Evolutionary conservation across 2,797 vertebrate species (phyloP).

Genomic region (Eulemur mongoz): DNA sequence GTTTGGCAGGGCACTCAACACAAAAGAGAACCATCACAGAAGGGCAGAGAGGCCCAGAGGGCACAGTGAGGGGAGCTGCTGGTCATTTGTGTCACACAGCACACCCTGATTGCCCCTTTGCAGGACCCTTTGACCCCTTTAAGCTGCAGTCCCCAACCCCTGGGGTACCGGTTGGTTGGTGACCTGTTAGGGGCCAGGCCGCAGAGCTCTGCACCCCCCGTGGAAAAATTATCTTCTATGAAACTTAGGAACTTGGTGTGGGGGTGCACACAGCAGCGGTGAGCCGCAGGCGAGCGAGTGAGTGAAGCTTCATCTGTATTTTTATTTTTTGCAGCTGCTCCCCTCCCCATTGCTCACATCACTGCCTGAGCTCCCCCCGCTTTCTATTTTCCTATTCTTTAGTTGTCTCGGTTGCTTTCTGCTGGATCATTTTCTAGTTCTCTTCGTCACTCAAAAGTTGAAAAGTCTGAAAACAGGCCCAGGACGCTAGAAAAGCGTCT

Average conservation of each 20-base stretch:
- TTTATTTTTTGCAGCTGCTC: too few relatives aligned
- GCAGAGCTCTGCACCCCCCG: too few relatives aligned
- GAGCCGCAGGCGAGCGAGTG: too few relatives aligned
- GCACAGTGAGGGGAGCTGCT: not conserved
- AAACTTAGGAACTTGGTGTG: too few relatives aligned
- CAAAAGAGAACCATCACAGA: not conserved
- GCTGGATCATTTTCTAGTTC: slow-evolving; percentile 10
- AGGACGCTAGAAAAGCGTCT: not conserved
- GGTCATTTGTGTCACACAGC: not conserved
- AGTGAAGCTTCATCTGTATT: too few relatives aligned
- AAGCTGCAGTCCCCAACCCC: not conserved
- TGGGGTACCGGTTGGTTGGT: too few relatives aligned
- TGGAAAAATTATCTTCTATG: too few relatives aligned
- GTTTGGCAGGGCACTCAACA: not conserved
- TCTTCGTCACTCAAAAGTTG: not conserved
- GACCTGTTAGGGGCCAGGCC: too few relatives aligned
- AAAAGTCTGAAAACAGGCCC: not conserved
- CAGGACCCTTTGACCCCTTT: not conserved
- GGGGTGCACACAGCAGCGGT: too few relatives aligned
- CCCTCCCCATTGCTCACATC: too few relatives aligned
- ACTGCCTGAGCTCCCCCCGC: too few relatives aligned
- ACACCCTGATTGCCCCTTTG: not conserved
- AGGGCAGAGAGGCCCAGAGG: not conserved
- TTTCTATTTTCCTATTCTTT: not conserved
- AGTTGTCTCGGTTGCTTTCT: not conserved